Evolutionary conservation across 92 coral and sea anemone species (phyloP).

Genomic region (Epizoanthus scotinus): DNA sequence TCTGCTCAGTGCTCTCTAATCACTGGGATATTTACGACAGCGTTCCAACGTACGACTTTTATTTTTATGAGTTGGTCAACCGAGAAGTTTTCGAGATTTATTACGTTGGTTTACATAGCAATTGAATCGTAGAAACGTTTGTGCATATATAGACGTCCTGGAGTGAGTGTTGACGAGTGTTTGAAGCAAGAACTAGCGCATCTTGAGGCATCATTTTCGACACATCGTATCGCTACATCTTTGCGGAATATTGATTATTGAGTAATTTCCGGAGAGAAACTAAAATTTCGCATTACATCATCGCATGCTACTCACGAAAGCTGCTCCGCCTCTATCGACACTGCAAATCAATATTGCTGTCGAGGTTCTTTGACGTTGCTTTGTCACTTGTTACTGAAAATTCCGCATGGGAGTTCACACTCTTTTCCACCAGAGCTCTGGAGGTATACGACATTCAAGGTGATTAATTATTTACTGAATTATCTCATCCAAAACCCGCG

Average conservation of each 20-base stretch:
- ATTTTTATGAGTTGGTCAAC: constrained; percentile 17
- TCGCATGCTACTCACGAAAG: constrained; percentile 1
- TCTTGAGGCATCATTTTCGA: constrained; percentile 21
- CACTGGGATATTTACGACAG: background rate
- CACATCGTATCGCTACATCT: background rate
- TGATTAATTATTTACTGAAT: constrained; percentile 82
- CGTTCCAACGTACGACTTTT: background rate
- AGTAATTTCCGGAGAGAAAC: constrained; percentile 33
- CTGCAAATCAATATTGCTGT: constrained; percentile 21
- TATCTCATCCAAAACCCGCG: constrained; percentile 72
- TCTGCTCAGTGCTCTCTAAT: no score
- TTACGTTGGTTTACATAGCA: constrained; percentile 24
- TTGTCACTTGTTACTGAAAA: background rate
- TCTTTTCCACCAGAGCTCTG: constrained; percentile 20
- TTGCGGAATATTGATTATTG: background rate
- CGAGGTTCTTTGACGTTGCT: background rate
- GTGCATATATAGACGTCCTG: constrained; percentile 38
- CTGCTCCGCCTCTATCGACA: constrained; percentile 24
- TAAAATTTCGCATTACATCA: constrained; percentile 26
- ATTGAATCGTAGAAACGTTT: constrained; percentile 14
- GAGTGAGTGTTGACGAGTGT: background rate
- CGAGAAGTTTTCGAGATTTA: constrained; percentile 30
- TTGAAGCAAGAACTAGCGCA: constrained; percentile 2
- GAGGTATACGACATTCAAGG: constrained; percentile 51
- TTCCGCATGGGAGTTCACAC: constrained; percentile 55